Base-by-base conservation (phyloP, 2,797 vertebrate species). In the Microctenopoma stevenorrisi region DNA sequence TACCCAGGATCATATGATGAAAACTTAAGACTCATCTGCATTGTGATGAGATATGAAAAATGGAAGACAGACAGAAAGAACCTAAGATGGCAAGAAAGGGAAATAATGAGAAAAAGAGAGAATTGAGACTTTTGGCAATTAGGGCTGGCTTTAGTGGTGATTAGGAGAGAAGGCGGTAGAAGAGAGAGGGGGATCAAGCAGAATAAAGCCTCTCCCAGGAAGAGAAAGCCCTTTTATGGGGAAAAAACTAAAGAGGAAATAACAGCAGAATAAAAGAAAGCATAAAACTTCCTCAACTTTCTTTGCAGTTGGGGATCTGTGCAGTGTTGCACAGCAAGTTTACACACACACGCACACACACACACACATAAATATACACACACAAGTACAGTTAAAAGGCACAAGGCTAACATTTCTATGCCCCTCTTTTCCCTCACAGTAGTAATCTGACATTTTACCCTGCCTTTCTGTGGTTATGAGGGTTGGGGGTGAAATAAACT, bases 1-100 rank as follows among this genome's bases (percentile, higher is more conserved):
- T 22, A 22, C 11, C 8, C 11, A 3, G 35, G 89, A 83, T 78
- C 73, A 75, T 90, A 77, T 88, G 85, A 93, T 88, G 88, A 90
- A 87, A 85, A 86, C 38, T 40, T 70, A 71, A 87, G 78, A 90
- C 71, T 89, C 5, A 0, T 82, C 44, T 69, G 77, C 79, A 76
- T 78, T 46, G 4, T 81, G 76, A 78, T 84, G 83, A 81, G 78
- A 84, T 84, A 86, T 59, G 48, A 82, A 64, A 72, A 77, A 65
- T 5, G 10, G 35, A 57, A 67, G 43, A 67, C 16, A 56, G 69
- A 90, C 65, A 51, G 46, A 74, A 44, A 63, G 38, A 48, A 70
- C 76, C 80, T 57, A 59, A 85, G 64, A 69, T 65, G 42, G 55
- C 37, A 30, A 66, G 37, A 67, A 46, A 61, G 33, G 64, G 47